A percentile compares a stretch with the other conserved stretches of the same genome.
These are phyloP conservation scores for Diabrotica undecimpunctata DNA, from an alignment of 1,140 invertebrate genomes.

Conservation along the genomic window DNA sequence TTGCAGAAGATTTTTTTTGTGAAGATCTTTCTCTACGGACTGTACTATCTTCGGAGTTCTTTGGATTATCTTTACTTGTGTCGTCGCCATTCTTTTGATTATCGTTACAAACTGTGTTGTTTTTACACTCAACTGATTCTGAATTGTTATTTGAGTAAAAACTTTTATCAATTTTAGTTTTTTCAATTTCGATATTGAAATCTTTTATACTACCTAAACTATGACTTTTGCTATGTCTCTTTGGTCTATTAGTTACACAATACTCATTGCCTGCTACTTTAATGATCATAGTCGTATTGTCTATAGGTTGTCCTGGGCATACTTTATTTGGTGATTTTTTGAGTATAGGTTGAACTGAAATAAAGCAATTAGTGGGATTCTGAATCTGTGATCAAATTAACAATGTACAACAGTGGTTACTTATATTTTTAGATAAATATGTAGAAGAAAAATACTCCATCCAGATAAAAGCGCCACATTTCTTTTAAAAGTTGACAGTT, in stretches of 20 bases:
- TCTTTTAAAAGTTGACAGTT: no score
- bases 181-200: constrained; percentile 43
- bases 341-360: constrained; percentile 29
- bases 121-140: constrained; percentile 18
- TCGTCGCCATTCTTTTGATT: constrained; percentile 15
- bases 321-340: constrained; percentile 35
- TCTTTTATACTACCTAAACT: constrained; percentile 45
- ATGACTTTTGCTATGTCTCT: constrained; percentile 41
- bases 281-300: constrained; percentile 50
- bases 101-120: constrained; percentile 4
- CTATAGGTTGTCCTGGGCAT: constrained; percentile 37
- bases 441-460: no score
- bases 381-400: not conserved
- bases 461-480: no score
- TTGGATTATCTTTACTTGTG: not conserved
- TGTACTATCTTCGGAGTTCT: not conserved
- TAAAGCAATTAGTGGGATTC: constrained; percentile 8
- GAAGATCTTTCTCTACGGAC: not conserved
- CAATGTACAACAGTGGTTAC: no score
- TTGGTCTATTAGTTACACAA: constrained; percentile 44
- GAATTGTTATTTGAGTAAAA: constrained; percentile 30
- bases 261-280: constrained; percentile 50
- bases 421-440: no score
- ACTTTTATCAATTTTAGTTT: constrained; percentile 39
- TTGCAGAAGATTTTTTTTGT: not conserved